Evolutionary conservation across 1,140 invertebrate species (phyloP), one percentile per base, ranked within the genome.

Genomic region (Tetragnatha versicolor): DNA sequence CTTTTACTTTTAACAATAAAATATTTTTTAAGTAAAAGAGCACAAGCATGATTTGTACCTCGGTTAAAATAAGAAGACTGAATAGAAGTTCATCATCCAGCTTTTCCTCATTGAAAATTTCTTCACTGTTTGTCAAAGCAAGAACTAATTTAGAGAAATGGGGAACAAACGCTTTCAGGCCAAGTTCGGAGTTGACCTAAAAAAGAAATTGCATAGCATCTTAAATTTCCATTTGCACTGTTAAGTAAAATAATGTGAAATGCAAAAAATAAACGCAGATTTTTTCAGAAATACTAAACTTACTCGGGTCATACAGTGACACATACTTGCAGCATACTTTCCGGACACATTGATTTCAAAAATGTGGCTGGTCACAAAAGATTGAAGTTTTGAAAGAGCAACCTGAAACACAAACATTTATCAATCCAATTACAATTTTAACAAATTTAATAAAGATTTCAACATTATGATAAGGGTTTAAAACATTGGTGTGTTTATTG

Each of bases 301-400:
- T 47, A 93, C 89, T 69, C 89, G 90, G 2, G 91, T 88, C 84
- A 93, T 94, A 29, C 90, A 88, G 51, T 89, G 88, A 79, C 92
- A 90, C 27, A 94, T 86, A 45, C 89, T 88, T 0, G 90, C 92
- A 0, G 93, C 89, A 82, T 93, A 89, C 83, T 91, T 91, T 0
- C 93, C 94, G 1, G 94, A 91, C 0, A 96, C 91, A 82, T 91
- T 91, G 0, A 90, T 92, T 85, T 97, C 95, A 53, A 94, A 90
- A 9, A 94, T 91, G 22, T 90, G 89, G 17, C 89, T 88, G 0
- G 89, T 91, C 0, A 93, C 89, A 85, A 94, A 96, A 7, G 87
- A 85, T 39, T 90, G 89, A 5, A 96, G 86, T 84, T 93, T 94
- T 68, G 90, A 88, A 14, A 95, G 83, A 0, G 93, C 93, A 75